phyloP scores from a whole-genome alignment of 2,888 invertebrate genomes.

The Nezara viridula region DNA sequence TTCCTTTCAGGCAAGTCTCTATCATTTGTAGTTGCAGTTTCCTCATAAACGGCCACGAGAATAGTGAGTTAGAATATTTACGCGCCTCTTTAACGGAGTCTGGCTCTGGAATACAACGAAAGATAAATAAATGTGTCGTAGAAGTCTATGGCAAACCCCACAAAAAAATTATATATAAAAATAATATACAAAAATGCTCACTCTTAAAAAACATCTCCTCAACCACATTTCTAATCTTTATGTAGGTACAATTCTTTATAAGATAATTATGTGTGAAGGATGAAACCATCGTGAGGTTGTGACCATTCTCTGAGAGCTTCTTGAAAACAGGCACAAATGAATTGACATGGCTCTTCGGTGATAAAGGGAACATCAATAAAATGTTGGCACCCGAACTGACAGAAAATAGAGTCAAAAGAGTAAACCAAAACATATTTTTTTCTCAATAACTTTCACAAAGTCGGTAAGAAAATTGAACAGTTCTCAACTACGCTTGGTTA shows the following conservation, averaged over 20 bases:
- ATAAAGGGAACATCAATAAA: conserved; percentile 61
- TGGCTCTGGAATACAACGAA: not conserved
- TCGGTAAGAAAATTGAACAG: not conserved
- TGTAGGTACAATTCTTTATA: not conserved
- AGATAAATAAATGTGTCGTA: not conserved
- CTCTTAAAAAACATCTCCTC: not conserved
- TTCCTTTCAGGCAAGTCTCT: not conserved
- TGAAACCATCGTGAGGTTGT: conserved; percentile 62
- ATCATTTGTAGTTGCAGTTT: not conserved
- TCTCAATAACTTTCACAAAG: not conserved
- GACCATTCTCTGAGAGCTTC: conserved; percentile 61
- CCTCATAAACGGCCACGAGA: not conserved
- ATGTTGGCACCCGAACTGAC: conserved; percentile 58
- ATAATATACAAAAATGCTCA: not conserved
- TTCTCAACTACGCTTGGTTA: not conserved
- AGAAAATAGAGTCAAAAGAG: not conserved
- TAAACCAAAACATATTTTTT: not conserved
- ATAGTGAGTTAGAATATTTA: not conserved
- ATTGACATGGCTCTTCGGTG: conserved; percentile 60
- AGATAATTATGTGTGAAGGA: not conserved
- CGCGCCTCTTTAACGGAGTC: not conserved
- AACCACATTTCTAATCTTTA: not conserved
- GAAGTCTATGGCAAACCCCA: not conserved
- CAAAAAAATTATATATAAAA: no score
- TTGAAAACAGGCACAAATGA: conserved; percentile 61